A percentile compares a stretch with the other conserved stretches of the same genome.
These are phyloP conservation scores for Rhopalosiphum nymphaeae DNA, from an alignment of 2,888 invertebrate genomes.

Conservation along the genomic window DNA sequence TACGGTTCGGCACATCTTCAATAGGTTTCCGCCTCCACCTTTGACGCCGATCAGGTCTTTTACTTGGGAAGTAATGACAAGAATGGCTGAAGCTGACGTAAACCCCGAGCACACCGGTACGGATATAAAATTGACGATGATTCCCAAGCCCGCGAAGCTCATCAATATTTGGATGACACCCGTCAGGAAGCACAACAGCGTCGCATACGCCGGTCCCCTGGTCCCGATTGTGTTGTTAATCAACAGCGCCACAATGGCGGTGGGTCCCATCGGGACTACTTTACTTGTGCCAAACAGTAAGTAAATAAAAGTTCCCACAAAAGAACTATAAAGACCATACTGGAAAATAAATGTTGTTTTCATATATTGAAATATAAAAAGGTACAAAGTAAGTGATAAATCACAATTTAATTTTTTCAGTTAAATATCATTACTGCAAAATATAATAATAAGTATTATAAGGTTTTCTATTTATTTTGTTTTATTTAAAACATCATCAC, in stretches of 20 bases:
- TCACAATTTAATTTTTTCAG: neutral
- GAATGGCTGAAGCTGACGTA: constrained; percentile 89
- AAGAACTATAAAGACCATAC: constrained; percentile 93
- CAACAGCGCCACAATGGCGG: constrained; percentile 89
- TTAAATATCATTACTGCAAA: neutral
- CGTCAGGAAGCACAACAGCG: constrained; percentile 81
- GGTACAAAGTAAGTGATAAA: neutral
- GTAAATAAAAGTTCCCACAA: constrained; percentile 90
- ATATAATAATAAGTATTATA: neutral
- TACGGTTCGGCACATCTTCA: constrained; percentile 83
- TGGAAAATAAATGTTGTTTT: constrained; percentile 70
- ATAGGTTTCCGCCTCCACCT: constrained; percentile 82
- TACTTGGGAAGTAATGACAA: constrained; percentile 88
- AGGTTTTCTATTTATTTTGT: too few relatives aligned
- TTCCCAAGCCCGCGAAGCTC: constrained; percentile 86
- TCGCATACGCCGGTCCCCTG: constrained; percentile 77
- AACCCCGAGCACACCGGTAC: constrained; percentile 90
- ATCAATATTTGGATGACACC: constrained; percentile 83
- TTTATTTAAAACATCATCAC: too few relatives aligned
- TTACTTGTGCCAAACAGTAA: constrained; percentile 91
- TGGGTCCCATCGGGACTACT: constrained; percentile 92
- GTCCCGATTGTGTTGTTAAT: constrained; percentile 82
- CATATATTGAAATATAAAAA: neutral
- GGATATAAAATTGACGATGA: constrained; percentile 89
- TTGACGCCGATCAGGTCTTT: constrained; percentile 84